phyloP scores from a whole-genome alignment of 2,797 vertebrate species.

The Apodemus agrarius region DNA sequence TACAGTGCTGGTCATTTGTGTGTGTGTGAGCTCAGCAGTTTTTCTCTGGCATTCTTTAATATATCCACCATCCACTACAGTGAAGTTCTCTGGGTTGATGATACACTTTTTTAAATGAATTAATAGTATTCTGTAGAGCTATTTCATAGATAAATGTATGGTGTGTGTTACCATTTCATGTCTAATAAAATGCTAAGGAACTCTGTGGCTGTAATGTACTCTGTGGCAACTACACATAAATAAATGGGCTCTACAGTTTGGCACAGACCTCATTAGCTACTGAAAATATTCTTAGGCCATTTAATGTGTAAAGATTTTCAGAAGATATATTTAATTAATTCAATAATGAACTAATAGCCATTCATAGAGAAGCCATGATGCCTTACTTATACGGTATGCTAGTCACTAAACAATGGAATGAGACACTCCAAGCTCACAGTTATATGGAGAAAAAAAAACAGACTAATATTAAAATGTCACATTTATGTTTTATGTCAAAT shows the following conservation, averaged over 20 bases:
- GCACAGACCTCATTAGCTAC: background rate
- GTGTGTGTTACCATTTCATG: conserved; percentile 50
- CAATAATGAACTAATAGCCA: background rate
- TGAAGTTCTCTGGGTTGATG: conserved; percentile 21
- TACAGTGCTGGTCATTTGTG: background rate
- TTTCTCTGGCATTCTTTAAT: conserved; percentile 5
- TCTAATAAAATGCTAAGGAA: conserved; percentile 78
- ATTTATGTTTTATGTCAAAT: background rate
- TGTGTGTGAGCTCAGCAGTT: background rate
- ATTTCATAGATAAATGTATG: conserved; percentile 67
- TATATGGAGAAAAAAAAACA: background rate
- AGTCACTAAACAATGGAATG: background rate
- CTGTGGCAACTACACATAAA: background rate
- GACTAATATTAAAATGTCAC: background rate
- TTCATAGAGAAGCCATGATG: background rate
- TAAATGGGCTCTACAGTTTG: background rate
- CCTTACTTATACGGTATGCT: background rate
- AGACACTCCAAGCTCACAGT: background rate
- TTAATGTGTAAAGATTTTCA: background rate
- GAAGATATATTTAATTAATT: background rate
- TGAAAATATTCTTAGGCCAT: background rate
- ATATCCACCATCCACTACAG: conserved; percentile 65
- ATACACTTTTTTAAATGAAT: conserved; percentile 62
- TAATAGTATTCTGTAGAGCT: conserved; percentile 76
- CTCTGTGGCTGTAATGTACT: conserved; percentile 13